Evolutionary conservation across 2,888 invertebrate genomes (phyloP).

Genomic region (Flabesymbios commensalis): DNA sequence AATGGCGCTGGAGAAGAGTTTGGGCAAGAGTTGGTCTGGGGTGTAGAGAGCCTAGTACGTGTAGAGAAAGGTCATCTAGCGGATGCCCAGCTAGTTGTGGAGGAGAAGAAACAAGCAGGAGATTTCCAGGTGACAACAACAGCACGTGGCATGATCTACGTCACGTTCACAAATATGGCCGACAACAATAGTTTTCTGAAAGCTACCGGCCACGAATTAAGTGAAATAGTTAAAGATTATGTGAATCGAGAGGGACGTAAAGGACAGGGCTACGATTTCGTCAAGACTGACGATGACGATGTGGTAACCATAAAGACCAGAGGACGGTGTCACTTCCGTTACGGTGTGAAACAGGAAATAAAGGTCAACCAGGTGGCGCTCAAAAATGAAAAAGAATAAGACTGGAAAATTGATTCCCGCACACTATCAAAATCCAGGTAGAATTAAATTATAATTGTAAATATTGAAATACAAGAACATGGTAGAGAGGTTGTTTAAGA

Average conservation of each 20-base stretch:
- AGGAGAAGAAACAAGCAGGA: slow-evolving; percentile 49
- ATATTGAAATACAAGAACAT: too few relatives aligned
- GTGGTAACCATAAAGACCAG: slow-evolving; percentile 21
- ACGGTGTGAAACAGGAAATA: slow-evolving; percentile 56
- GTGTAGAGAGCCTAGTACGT: slow-evolving; percentile 55
- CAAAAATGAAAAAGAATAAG: too few relatives aligned
- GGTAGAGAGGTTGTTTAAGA: too few relatives aligned
- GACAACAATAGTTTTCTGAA: slow-evolving; percentile 61
- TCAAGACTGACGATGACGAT: background rate
- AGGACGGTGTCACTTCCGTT: slow-evolving; percentile 53
- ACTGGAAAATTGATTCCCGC: too few relatives aligned
- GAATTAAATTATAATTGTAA: too few relatives aligned
- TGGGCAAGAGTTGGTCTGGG: slow-evolving; percentile 57
- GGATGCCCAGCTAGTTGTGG: slow-evolving; percentile 56
- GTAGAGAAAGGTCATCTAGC: slow-evolving; percentile 45
- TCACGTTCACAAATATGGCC: slow-evolving; percentile 56
- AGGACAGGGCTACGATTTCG: slow-evolving; percentile 1
- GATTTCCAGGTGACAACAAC: slow-evolving; percentile 55
- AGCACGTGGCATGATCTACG: slow-evolving; percentile 52
- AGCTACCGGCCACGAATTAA: slow-evolving; percentile 49
- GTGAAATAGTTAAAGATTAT: slow-evolving; percentile 43
- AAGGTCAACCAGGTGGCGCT: slow-evolving; percentile 48
- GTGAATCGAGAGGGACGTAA: slow-evolving; percentile 35
- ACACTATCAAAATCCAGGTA: too few relatives aligned
- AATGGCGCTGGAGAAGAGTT: slow-evolving; percentile 55